A percentile compares a stretch with the other conserved stretches of the same genome.
Conservation (phyloP, 2,797 vertebrate species). For the Brotula barbata region DNA sequence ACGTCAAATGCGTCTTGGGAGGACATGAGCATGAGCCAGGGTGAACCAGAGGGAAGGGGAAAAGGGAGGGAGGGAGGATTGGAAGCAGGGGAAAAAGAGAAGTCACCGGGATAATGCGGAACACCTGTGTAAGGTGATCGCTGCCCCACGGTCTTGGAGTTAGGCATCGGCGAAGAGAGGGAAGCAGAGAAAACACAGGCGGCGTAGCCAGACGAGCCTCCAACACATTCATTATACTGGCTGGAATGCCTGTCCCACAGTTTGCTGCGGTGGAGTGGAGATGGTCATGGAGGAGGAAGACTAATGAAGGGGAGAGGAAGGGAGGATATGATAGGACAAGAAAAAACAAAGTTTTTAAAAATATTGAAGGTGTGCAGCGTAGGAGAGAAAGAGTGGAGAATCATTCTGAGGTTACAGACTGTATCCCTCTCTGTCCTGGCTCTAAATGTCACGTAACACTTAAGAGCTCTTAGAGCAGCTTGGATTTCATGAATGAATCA, state of each 20-base stretch:
- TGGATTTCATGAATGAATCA: conserved; percentile 58
- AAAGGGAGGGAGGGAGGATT: background rate
- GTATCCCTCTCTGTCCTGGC: conserved; percentile 21
- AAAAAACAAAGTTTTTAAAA: conserved; percentile 23
- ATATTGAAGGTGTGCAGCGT: no score
- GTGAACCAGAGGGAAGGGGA: conserved; percentile 27
- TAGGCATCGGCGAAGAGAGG: conserved; percentile 48
- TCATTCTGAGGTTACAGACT: conserved; percentile 36
- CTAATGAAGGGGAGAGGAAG: conserved; percentile 32
- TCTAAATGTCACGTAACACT: conserved; percentile 59
- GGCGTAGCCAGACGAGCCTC: conserved; percentile 47
- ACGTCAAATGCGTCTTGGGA: conserved; percentile 43
- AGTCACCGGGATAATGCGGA: conserved; percentile 68
- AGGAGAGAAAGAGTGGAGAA: background rate
- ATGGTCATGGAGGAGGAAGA: conserved; percentile 29
- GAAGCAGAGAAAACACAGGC: conserved; percentile 52
- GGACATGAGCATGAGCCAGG: conserved; percentile 38
- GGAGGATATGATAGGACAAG: conserved; percentile 22
- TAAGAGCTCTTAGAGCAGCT: conserved; percentile 51
- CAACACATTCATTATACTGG: conserved; percentile 58
- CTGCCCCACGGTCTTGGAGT: conserved; percentile 38
- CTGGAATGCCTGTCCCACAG: conserved; percentile 16
- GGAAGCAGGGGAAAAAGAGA: background rate
- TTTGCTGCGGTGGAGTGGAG: conserved; percentile 28
- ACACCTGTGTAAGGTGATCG: conserved; percentile 76